These are phyloP conservation scores for Melitaea cinxia DNA, from an alignment of 1,140 invertebrate species.

Conservation along the genomic window DNA sequence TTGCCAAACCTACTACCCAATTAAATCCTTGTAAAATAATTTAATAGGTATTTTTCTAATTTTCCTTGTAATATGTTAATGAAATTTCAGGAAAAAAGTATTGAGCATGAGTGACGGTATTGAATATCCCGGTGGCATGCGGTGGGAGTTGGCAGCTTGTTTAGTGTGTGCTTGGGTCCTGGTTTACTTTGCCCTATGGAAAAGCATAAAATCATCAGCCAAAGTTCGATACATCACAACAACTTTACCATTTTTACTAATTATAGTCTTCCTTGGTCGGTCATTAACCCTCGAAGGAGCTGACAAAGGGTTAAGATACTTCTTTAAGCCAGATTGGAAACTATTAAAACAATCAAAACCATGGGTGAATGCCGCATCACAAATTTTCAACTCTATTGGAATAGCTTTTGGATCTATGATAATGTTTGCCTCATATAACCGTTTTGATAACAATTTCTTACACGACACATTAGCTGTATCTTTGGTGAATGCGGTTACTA, in stretches of 20 bases:
- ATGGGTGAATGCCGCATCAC: constrained; percentile 95
- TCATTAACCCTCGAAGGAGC: constrained; percentile 92
- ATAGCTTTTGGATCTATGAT: constrained; percentile 96
- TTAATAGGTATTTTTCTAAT: no score
- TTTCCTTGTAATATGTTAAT: constrained; percentile 21
- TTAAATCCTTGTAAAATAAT: no score
- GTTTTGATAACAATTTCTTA: constrained; percentile 94
- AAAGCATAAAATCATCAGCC: constrained; percentile 93
- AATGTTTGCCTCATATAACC: constrained; percentile 97
- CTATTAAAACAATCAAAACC: constrained; percentile 92
- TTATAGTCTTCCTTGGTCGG: constrained; percentile 90
- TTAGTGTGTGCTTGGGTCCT: constrained; percentile 93
- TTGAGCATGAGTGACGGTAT: constrained; percentile 91
- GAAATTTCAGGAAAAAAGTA: constrained; percentile 88
- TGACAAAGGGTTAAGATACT: constrained; percentile 89
- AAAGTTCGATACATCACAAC: constrained; percentile 93
- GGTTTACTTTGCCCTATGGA: constrained; percentile 96
- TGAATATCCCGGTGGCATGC: constrained; percentile 89
- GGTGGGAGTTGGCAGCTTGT: constrained; percentile 94
- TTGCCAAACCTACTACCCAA: no score
- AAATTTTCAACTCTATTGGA: constrained; percentile 96
- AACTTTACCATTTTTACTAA: constrained; percentile 91
- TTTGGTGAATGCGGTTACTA: constrained; percentile 91
- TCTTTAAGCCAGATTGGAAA: constrained; percentile 94
- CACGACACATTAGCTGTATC: constrained; percentile 92